These are phyloP conservation scores for Atta cephalotes DNA, from an alignment of 1,140 invertebrate genomes.

Conservation along the genomic window DNA sequence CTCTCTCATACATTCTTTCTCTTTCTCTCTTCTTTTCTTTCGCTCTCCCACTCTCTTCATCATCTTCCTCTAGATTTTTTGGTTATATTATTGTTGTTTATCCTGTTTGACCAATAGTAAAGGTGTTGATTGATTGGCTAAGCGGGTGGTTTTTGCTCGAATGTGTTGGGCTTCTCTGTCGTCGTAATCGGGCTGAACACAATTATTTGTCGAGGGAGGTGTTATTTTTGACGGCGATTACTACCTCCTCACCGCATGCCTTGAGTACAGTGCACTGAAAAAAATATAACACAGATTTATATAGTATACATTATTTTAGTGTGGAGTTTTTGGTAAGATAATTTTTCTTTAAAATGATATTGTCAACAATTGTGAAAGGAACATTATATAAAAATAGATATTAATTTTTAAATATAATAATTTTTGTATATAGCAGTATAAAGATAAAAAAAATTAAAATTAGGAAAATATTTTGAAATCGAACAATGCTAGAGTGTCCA, in stretches of 20 bases:
- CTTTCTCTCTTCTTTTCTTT: slow-evolving; percentile 33
- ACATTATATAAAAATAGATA: neutral
- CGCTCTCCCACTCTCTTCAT: slow-evolving; percentile 61
- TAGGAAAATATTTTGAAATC: neutral
- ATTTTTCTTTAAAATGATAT: neutral
- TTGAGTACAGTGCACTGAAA: slow-evolving; percentile 95
- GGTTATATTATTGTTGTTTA: slow-evolving; percentile 77
- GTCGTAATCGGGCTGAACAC: slow-evolving; percentile 84
- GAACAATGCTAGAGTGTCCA: neutral
- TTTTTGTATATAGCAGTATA: neutral
- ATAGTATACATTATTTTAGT: neutral
- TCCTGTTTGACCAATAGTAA: slow-evolving; percentile 81
- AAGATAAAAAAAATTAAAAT: neutral
- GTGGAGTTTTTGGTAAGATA: neutral
- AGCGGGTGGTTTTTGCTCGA: slow-evolving; percentile 80
- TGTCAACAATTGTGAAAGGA: neutral
- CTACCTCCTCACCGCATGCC: slow-evolving; percentile 96
- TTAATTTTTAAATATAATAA: neutral
- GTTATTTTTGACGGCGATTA: slow-evolving; percentile 97
- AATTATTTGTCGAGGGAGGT: slow-evolving; percentile 96
- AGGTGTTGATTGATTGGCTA: slow-evolving; percentile 85
- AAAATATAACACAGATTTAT: slow-evolving; percentile 62
- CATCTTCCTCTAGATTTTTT: slow-evolving; percentile 73
- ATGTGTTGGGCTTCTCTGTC: slow-evolving; percentile 70
- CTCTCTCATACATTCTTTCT: slow-evolving; percentile 31